phyloP scores from a whole-genome alignment of 2,113 vertebrate species.

The Thalassoma bifasciatum region DNA sequence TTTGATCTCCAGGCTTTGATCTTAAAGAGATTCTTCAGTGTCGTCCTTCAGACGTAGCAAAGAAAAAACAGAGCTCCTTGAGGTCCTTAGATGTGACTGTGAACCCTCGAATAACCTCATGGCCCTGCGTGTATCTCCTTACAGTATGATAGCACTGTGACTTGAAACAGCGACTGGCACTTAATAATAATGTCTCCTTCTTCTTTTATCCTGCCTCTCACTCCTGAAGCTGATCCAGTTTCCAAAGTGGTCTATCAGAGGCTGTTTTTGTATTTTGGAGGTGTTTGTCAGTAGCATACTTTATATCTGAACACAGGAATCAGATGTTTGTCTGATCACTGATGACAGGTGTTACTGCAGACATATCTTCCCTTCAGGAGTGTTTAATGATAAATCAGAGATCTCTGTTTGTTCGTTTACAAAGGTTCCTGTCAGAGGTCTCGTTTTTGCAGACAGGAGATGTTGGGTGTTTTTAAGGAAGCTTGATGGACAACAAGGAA shows the following conservation, averaged over 20 bases:
- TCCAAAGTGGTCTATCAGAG: slow-evolving; percentile 37
- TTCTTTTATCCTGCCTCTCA: slow-evolving; percentile 27
- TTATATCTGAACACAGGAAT: neutral
- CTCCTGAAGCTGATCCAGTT: slow-evolving; percentile 17
- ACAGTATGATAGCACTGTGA: slow-evolving; percentile 55
- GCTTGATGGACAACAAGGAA: too few relatives aligned
- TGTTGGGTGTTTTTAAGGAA: neutral
- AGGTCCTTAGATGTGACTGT: slow-evolving; percentile 69
- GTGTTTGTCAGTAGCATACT: neutral
- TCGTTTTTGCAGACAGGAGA: neutral
- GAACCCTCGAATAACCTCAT: slow-evolving; percentile 69
- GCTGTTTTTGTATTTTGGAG: slow-evolving; percentile 7
- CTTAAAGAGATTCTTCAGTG: slow-evolving; percentile 74
- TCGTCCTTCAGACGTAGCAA: slow-evolving; percentile 59
- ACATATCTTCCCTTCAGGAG: neutral
- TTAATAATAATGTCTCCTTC: slow-evolving; percentile 55
- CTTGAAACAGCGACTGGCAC: slow-evolving; percentile 66
- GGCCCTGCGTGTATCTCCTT: slow-evolving; percentile 65
- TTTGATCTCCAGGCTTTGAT: slow-evolving; percentile 77
- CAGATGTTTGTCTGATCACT: slow-evolving; percentile 18
- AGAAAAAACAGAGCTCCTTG: slow-evolving; percentile 62
- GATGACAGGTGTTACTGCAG: neutral
- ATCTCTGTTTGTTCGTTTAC: neutral
- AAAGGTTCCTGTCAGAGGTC: neutral
- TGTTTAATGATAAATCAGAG: slow-evolving; percentile 10